Percentiles rank a stretch among this genome's conserved stretches.
phyloP scores from a whole-genome alignment of 37 sponge, comb jelly and placozoan species.

The Crambe crambe region DNA sequence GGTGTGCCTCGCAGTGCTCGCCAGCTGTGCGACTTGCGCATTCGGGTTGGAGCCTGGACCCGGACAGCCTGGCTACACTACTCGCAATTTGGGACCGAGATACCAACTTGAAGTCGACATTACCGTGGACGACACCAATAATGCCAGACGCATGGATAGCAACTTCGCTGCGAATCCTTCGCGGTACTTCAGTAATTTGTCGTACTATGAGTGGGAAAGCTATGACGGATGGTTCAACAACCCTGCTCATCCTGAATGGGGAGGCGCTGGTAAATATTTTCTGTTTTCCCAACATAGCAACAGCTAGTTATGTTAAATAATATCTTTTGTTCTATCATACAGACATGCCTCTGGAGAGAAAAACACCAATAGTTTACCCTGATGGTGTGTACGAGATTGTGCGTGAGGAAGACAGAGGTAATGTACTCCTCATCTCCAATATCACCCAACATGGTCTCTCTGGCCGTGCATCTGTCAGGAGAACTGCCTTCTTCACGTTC shows the following conservation, averaged over 20 bases:
- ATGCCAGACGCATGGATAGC: too few relatives aligned
- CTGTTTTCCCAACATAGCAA: too few relatives aligned
- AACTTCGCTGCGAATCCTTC: too few relatives aligned
- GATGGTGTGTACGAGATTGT: conserved; percentile 86
- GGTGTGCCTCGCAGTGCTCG: background rate
- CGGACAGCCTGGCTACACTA: too few relatives aligned
- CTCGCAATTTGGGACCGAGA: too few relatives aligned
- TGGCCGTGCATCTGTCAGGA: conserved; percentile 47
- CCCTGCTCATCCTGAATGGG: conserved; percentile 91
- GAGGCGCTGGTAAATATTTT: conserved; percentile 74
- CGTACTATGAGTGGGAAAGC: conserved; percentile 74
- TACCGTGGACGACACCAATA: too few relatives aligned
- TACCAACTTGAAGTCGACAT: too few relatives aligned
- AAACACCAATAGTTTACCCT: conserved; percentile 66
- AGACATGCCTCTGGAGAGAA: conserved; percentile 84
- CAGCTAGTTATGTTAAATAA: too few relatives aligned
- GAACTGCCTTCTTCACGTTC: conserved; percentile 86
- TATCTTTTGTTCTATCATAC: too few relatives aligned
- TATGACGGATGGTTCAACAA: conserved; percentile 99
- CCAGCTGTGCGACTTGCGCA: background rate
- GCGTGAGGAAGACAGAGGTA: conserved; percentile 49
- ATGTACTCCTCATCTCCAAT: conserved; percentile 71
- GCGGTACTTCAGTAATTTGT: too few relatives aligned
- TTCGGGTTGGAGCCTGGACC: background rate
- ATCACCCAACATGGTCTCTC: conserved; percentile 79